Conservation (phyloP, 2,797 vertebrate genomes). For the Rhynchonycteris naso region DNA sequence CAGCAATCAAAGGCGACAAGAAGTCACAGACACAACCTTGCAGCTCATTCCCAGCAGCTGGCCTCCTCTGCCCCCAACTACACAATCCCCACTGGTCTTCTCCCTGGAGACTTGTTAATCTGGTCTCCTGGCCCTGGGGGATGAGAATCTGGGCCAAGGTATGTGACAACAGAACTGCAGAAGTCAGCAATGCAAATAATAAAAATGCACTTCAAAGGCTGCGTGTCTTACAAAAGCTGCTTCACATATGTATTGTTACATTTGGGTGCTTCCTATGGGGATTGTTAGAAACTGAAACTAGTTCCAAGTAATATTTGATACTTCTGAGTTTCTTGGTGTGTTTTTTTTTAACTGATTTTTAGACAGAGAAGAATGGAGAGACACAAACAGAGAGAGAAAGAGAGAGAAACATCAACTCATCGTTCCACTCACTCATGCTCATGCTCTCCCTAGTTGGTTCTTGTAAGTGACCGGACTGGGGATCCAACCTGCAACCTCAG, state of each 20-base stretch:
- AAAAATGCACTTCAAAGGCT: conserved; percentile 54
- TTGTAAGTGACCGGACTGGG: too few species aligned
- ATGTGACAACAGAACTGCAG: conserved; percentile 44
- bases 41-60: not conserved
- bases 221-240: conserved; percentile 42
- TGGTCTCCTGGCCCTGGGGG: conserved; percentile 53
- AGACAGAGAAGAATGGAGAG: too few species aligned
- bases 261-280: not conserved
- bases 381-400: too few species aligned
- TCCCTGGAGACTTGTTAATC: conserved; percentile 60
- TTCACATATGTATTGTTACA: conserved; percentile 33
- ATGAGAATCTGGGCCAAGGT: conserved; percentile 71
- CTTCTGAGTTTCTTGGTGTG: not conserved
- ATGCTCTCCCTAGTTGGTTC: too few species aligned
- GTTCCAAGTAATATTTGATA: conserved; percentile 29
- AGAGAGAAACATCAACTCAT: too few species aligned
- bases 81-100: conserved; percentile 13
- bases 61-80: not conserved
- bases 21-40: conserved; percentile 50
- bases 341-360: too few species aligned
- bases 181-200: conserved; percentile 66
- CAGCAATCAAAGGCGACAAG: conserved; percentile 44
- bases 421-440: too few species aligned
- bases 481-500: too few species aligned
- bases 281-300: conserved; percentile 62